These are phyloP conservation scores for Rotaria macrura DNA, from an alignment of 2,888 invertebrate genomes.

Conservation along the genomic window DNA sequence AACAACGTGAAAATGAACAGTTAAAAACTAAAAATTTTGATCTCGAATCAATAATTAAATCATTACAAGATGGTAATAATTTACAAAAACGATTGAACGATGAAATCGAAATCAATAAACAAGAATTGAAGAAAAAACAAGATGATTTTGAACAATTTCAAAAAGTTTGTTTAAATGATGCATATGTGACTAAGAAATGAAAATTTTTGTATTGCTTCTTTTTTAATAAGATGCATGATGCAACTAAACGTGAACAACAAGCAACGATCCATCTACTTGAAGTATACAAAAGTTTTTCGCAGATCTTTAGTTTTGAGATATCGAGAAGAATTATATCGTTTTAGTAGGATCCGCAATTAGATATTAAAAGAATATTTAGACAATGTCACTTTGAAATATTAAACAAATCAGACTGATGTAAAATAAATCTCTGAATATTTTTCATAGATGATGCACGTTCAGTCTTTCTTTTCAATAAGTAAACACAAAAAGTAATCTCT, in stretches of 20 bases:
- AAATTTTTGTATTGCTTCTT: no score
- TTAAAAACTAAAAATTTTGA: slow-evolving; percentile 14
- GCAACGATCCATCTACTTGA: slow-evolving; percentile 38
- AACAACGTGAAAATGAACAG: slow-evolving; percentile 19
- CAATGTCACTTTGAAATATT: no score
- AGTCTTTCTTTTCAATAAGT: no score
- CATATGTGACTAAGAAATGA: no score
- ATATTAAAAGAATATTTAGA: no score
- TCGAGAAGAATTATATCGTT: no score
- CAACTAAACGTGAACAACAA: slow-evolving; percentile 36
- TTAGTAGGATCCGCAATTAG: no score
- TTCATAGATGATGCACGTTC: no score
- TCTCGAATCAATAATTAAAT: slow-evolving; percentile 36
- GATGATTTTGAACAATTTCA: slow-evolving; percentile 48
- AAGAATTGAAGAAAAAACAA: slow-evolving; percentile 53
- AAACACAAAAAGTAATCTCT: no score
- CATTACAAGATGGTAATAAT: slow-evolving; percentile 55
- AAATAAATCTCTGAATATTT: no score
- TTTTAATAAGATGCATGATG: slow-evolving; percentile 36
- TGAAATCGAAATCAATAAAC: slow-evolving; percentile 53
- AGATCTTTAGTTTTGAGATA: no score
- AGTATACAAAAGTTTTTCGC: slow-evolving; percentile 30
- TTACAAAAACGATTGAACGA: slow-evolving; percentile 53
- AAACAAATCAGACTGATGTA: no score
- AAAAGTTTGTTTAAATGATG: slow-evolving; percentile 40